Evolutionary conservation across 2,113 vertebrate genomes (phyloP), one percentile per base, ranked within the genome.

Genomic region (Irena cyanogastra): DNA sequence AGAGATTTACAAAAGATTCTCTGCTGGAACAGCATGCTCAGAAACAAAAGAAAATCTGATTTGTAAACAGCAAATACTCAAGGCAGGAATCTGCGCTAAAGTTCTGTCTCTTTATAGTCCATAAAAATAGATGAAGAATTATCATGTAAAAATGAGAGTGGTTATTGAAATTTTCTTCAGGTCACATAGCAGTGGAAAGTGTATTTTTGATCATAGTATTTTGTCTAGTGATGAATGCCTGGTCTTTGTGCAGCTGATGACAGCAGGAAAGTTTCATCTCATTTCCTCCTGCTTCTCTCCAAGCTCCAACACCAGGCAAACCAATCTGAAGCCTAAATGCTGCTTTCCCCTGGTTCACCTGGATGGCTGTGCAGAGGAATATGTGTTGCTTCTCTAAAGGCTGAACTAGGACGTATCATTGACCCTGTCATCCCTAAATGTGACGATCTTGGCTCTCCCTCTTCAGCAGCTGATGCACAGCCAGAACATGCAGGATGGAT

Each of bases 11-110:
- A 45, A 88, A 95, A 45, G 57, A 75, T 84, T 53, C 53, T 76
- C 83, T 87, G 35, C 61, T 89, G 24, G 53, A 94, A 80, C 33
- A 93, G 3, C 65, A 79, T 20, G 11, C 60, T 79, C 33, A 84
- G 66, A 90, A 94, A 89, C 86, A 89, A 94, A 94, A 94, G 65
- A 76, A 84, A 92, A 91, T 44, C 19, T 3, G 2, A 63, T 83
- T 75, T 92, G 80, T 95, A 95, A 96, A 96, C 74, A 96, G 70
- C n/a, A 94, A 94, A 94, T 37, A 89, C 71, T 86, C 28, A 53
- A 95, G 30, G 39, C 57, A 91, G 47, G 50, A 83, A 70, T 76
- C 37, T 56, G 13, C 56, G 20, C 30, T 85, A 33, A 50, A 90
- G 16, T 78, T 77, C 52, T 49, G 9, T 66, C 16, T 83, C 42